Conservation (phyloP, 2,797 vertebrate genomes). For the Mormyrops attenuatus region DNA sequence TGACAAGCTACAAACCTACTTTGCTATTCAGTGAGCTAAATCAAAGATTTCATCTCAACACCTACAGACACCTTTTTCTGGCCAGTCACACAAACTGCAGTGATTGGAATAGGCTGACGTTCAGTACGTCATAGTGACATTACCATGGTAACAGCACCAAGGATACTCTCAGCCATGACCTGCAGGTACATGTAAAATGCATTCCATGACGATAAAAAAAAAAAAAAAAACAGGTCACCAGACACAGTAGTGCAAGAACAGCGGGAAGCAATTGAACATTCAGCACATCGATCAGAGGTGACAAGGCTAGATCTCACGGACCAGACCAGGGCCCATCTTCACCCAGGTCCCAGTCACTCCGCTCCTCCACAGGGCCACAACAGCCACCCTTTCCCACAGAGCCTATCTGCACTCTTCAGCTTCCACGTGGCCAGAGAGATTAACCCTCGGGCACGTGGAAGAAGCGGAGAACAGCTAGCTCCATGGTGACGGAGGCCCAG, state of each 20-base stretch:
- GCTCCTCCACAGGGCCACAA: not conserved
- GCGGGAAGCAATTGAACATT: not conserved
- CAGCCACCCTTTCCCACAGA: not conserved
- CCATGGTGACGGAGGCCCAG: not conserved
- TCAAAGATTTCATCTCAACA: not conserved
- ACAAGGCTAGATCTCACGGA: not conserved
- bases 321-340: not conserved
- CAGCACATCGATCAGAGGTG: not conserved
- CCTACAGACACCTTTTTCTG: not conserved
- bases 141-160: not conserved
- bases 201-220: not conserved
- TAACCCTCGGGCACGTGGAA: not conserved
- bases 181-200: not conserved
- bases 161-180: not conserved
- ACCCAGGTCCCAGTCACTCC: not conserved
- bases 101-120: not conserved
- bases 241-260: not conserved
- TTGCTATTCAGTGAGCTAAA: not conserved
- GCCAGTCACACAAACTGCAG: not conserved
- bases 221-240: not conserved
- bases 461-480: not conserved
- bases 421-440: not conserved
- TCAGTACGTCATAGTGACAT: not conserved
- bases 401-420: not conserved
- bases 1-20: not conserved